Evolutionary conservation across 2,113 vertebrate genomes (phyloP).

Genomic region (Malurus alboscapulatus): DNA sequence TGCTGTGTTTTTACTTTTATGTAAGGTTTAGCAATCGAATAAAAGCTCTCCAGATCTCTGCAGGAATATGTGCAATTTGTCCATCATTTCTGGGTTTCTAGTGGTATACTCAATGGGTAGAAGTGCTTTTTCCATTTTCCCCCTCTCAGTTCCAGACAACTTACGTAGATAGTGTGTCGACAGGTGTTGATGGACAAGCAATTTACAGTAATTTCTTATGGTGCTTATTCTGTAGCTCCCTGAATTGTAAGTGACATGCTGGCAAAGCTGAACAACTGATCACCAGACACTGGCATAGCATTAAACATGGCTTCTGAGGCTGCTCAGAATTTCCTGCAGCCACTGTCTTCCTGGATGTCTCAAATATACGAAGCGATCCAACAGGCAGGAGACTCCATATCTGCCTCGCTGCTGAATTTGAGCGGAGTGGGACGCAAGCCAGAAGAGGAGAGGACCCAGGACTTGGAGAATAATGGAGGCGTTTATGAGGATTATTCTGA

Average conservation of each 20-base stretch:
- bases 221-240: conserved; percentile 73
- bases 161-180: conserved; percentile 46
- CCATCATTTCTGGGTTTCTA: conserved; percentile 34
- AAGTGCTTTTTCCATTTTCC: conserved; percentile 58
- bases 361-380: conserved; percentile 79
- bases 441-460: conserved; percentile 42
- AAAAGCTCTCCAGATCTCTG: neutral
- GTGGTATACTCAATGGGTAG: conserved; percentile 9
- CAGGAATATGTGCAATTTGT: neutral
- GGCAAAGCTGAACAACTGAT: conserved; percentile 63
- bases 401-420: conserved; percentile 66
- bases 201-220: conserved; percentile 69
- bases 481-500: conserved; percentile 57
- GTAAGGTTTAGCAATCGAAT: neutral
- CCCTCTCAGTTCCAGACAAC: conserved; percentile 52
- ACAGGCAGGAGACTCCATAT: conserved; percentile 73
- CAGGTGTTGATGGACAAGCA: conserved; percentile 63
- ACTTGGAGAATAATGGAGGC: conserved; percentile 44
- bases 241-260: conserved; percentile 60
- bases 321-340: conserved; percentile 71
- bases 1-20: conserved; percentile 1
- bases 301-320: conserved; percentile 75
- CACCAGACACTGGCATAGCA: conserved; percentile 50
- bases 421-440: conserved; percentile 57
- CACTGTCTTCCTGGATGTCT: conserved; percentile 80